phyloP scores from a whole-genome alignment of 2,888 invertebrate genomes.

The Andrena trimmerana region DNA sequence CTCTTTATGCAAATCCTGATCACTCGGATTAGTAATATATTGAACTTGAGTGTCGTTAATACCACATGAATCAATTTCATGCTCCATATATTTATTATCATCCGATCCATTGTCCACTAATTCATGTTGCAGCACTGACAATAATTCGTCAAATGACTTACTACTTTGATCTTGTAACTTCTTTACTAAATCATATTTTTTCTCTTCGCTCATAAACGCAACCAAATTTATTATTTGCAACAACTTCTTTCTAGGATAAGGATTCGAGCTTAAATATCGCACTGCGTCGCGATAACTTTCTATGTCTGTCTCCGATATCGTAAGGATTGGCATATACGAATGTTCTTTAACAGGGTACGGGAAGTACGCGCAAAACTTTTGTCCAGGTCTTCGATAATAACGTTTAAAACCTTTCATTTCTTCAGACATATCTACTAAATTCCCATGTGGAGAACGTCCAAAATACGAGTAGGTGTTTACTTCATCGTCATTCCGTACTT shows the following conservation, averaged over 20 bases:
- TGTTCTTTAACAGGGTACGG: conserved; percentile 74
- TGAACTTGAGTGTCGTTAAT: not conserved
- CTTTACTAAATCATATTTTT: conserved; percentile 51
- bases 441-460: conserved; percentile 51
- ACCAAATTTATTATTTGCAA: conserved; percentile 55
- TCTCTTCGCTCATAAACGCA: conserved; percentile 50
- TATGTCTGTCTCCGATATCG: conserved; percentile 73
- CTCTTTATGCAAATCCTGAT: not conserved
- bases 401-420: conserved; percentile 79
- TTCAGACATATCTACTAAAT: conserved; percentile 75
- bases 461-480: conserved; percentile 76
- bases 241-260: conserved; percentile 53
- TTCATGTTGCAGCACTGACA: conserved; percentile 42
- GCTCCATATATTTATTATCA: not conserved
- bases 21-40: not conserved
- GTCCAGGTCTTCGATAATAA: conserved; percentile 52
- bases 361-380: conserved; percentile 71
- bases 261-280: conserved; percentile 66
- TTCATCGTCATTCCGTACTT: conserved; percentile 77
- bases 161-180: conserved; percentile 48
- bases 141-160: conserved; percentile 52
- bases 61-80: not conserved
- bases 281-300: conserved; percentile 74
- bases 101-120: conserved; percentile 29
- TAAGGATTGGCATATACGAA: conserved; percentile 74